Evolutionary conservation across 1,140 invertebrate genomes (phyloP).

Genomic region (Lepidotrigona ventralis): DNA sequence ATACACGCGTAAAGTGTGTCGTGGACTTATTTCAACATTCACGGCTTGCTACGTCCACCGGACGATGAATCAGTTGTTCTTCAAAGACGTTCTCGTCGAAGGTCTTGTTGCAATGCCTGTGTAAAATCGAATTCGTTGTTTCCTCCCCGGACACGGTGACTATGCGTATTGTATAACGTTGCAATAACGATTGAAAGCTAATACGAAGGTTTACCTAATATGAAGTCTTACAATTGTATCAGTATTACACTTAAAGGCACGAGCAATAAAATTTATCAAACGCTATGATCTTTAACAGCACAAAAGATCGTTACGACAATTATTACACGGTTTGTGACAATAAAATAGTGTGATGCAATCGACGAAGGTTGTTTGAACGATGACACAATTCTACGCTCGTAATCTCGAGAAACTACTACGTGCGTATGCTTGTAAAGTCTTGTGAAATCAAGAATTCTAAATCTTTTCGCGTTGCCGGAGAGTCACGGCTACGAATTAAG

Average conservation of each 20-base stretch:
- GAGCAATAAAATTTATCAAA: background rate
- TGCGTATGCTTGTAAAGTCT: background rate
- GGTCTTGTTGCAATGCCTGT: conserved; percentile 7
- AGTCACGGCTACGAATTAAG: background rate
- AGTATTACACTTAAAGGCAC: background rate
- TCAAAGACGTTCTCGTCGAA: conserved; percentile 17
- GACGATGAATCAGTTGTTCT: conserved; percentile 10
- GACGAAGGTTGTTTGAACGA: conserved; percentile 30
- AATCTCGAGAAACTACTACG: conserved; percentile 8
- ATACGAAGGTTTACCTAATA: background rate
- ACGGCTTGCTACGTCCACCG: conserved; percentile 5
- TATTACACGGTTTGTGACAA: conserved; percentile 20
- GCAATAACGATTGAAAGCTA: background rate
- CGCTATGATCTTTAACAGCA: background rate
- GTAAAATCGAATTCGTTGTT: conserved; percentile 8
- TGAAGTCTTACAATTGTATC: background rate
- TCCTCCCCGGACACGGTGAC: background rate
- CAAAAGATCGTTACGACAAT: background rate
- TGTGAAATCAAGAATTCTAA: conserved; percentile 1
- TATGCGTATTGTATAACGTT: background rate
- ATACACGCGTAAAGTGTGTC: conserved; percentile 7
- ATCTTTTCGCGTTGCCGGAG: background rate
- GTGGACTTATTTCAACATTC: conserved; percentile 3
- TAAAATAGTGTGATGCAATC: conserved; percentile 33
- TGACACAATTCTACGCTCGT: conserved; percentile 34